Percentiles rank a stretch among this genome's conserved stretches.
These are phyloP conservation scores for Aquatica leii DNA, from an alignment of 2,888 invertebrate genomes.

Conservation along the genomic window DNA sequence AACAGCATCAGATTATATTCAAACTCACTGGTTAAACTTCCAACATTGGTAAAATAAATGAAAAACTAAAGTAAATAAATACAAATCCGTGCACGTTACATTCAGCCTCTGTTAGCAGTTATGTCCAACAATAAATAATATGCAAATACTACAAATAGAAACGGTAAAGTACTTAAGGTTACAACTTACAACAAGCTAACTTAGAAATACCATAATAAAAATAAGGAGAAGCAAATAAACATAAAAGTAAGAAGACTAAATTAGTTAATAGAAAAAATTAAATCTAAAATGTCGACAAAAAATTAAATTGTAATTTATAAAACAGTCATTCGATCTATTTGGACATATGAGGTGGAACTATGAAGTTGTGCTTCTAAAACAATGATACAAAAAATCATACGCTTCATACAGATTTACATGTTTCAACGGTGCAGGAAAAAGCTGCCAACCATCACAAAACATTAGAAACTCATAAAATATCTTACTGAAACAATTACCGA, in stretches of 20 bases:
- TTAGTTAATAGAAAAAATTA: not conserved
- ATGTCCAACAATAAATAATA: conserved; percentile 4
- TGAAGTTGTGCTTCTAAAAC: not conserved
- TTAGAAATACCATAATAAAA: not conserved
- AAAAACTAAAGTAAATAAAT: not conserved
- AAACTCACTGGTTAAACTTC: not conserved
- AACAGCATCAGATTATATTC: too few relatives aligned
- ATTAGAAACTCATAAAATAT: not conserved
- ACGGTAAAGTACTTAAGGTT: not conserved
- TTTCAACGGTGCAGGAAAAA: not conserved
- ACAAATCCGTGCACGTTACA: not conserved
- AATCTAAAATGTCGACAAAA: not conserved
- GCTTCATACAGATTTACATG: not conserved
- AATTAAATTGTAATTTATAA: not conserved
- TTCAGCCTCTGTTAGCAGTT: conserved; percentile 1
- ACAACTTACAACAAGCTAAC: not conserved
- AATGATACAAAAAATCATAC: too few relatives aligned
- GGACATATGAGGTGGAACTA: not conserved
- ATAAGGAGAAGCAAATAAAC: not conserved
- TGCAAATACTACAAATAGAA: not conserved
- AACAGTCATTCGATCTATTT: not conserved
- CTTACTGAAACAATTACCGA: not conserved
- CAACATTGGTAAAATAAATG: not conserved
- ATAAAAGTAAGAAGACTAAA: not conserved
- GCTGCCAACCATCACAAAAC: not conserved